Base-by-base conservation (phyloP, 2,888 invertebrate species). In the Taenaris catops region DNA sequence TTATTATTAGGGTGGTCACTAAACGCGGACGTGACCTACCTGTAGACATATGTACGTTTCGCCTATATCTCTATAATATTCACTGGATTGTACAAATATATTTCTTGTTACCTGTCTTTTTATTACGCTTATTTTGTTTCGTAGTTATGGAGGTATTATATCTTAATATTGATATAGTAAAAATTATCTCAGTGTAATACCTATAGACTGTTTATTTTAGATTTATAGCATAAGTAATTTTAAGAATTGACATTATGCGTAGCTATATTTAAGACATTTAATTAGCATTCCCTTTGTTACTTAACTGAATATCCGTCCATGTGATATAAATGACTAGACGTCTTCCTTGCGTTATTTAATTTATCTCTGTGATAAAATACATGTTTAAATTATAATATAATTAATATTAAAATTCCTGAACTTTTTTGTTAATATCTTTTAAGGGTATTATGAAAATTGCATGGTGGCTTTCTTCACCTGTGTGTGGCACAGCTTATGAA, bases 401-500 rank as follows among this genome's bases (percentile, higher is more conserved):
- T 19, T 1, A n/a, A n/a, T n/a, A 2, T 21, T 31, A 12, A 1
- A 21, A 31, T 19, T 3, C 2, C 10, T 20, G 1, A 14, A 3
- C 8, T 7, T 28, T 18, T 38, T 32, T 31, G 34, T 36, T 21
- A 29, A 33, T 11, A 11, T 19, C 39, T 21, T 40, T 18, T 27
- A 18, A 17, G 5, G n/a, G 38, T 38, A 41, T 31, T 41, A 26
- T 36, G 14, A 25, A 37, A 33, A 28, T 28, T 46, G 50, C 50
- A 50, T 50, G 50, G 44, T 43, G 48, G 36, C 49, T 49, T 49
- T 45, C 38, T 58, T 65, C 73, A 74, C 74, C 72, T 66, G 73
- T 69, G 67, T 75, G 75, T n/a, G n/a, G n/a, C 76, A 78, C 73
- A 72, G 81, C 80, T 79, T 78, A 71, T 57, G 65, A 65, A 67